Evolutionary conservation across 2,888 invertebrate species (phyloP).

Genomic region (Tribolium freemani): DNA sequence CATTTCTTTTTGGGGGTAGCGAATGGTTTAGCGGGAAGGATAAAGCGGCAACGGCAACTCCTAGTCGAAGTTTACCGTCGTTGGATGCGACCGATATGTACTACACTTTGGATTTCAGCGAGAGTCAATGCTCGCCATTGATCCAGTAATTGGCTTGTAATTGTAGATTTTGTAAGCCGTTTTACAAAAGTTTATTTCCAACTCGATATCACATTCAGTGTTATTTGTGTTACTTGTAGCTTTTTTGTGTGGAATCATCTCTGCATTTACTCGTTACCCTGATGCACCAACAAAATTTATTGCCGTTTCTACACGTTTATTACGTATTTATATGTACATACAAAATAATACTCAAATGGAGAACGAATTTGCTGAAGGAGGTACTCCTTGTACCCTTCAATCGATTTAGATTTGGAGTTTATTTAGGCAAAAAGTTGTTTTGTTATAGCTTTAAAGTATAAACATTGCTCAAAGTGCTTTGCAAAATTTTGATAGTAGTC

Average conservation of each 20-base stretch:
- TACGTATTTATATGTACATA: conserved; percentile 16
- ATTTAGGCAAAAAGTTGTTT: neutral
- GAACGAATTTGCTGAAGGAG: neutral
- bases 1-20: conserved; percentile 39
- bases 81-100: conserved; percentile 82
- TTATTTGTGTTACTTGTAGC: conserved; percentile 25
- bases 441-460: conserved; percentile 15
- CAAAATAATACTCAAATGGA: neutral
- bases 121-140: conserved; percentile 78
- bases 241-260: conserved; percentile 28
- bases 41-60: conserved; percentile 65
- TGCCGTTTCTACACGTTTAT: conserved; percentile 11
- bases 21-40: conserved; percentile 60
- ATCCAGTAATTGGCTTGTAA: conserved; percentile 71
- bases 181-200: conserved; percentile 12
- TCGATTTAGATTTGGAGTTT: neutral
- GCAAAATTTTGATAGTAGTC: conserved; percentile 38
- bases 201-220: conserved; percentile 12
- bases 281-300: conserved; percentile 13
- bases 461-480: conserved; percentile 40
- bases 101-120: conserved; percentile 83
- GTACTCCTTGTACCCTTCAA: neutral
- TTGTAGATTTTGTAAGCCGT: conserved; percentile 35
- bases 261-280: conserved; percentile 21
- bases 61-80: conserved; percentile 71